Evolutionary conservation across 2,888 invertebrate genomes (phyloP).

Genomic region (Oithona nana): DNA sequence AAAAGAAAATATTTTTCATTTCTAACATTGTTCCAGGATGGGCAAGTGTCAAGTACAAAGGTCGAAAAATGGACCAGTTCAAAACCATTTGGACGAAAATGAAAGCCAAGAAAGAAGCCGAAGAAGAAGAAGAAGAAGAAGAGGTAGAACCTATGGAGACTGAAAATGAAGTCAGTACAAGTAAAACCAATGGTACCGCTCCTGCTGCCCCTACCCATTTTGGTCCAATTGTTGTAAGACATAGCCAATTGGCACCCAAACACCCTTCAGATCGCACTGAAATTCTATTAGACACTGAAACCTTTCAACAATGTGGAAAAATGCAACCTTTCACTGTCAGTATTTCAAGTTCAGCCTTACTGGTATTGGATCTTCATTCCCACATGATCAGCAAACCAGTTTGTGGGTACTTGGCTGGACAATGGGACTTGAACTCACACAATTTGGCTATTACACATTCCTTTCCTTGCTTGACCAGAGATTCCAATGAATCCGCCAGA

Average conservation of each 20-base stretch:
- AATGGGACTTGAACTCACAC: constrained; percentile 82
- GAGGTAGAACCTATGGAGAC: not conserved
- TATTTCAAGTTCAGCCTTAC: constrained; percentile 61
- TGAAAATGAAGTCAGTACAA: not conserved
- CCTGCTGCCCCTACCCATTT: not conserved
- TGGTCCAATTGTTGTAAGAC: constrained; percentile 1
- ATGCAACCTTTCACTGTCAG: constrained; percentile 80
- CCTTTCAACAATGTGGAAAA: constrained; percentile 68
- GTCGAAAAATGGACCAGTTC: constrained; percentile 67
- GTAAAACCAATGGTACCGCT: not conserved
- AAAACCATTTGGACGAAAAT: constrained; percentile 56
- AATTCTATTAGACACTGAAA: constrained; percentile 67
- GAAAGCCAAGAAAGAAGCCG: constrained; percentile 18
- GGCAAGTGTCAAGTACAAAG: constrained; percentile 42
- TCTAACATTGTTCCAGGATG: too few species aligned
- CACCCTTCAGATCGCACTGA: constrained; percentile 43
- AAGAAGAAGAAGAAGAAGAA: not conserved
- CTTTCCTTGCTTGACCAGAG: constrained; percentile 60
- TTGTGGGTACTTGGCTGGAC: constrained; percentile 73
- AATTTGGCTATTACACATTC: constrained; percentile 68
- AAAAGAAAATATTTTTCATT: too few species aligned
- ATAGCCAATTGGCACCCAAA: constrained; percentile 17
- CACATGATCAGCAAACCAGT: constrained; percentile 84
- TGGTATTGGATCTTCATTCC: constrained; percentile 79
- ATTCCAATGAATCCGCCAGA: constrained; percentile 45